Evolutionary conservation across 2,888 invertebrate species (phyloP), one percentile per base, ranked within the genome.

Genomic region (Agrochola lota): DNA sequence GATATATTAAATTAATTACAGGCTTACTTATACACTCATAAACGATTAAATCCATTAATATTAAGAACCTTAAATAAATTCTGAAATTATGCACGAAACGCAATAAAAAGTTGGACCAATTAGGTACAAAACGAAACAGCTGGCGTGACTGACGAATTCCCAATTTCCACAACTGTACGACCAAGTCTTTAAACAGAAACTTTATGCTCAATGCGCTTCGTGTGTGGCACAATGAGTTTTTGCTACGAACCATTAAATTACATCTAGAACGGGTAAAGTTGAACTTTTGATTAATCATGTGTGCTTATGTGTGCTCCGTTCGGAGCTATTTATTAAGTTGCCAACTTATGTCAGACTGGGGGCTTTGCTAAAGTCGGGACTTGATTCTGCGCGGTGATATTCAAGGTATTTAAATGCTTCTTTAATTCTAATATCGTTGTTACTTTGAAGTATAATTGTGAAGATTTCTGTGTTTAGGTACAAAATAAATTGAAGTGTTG

Each of bases 271-370:
- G 81, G 74, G 80, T 73, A 46, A 85, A 82, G 80, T 85, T 80
- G 52, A 83, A 85, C 83, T 83, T 83, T 74, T 85, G 80, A 85
- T 85, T 85, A 83, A 85, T 85, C 83, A 73, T 75, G 80, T 85
- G 79, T 76, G 76, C 79, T 82, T 79, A 72, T 23, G 66, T 81
- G 84, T 77, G 71, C 84, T 73, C 35, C 63, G 70, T 69, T 46
- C 77, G 26, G 57, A 40, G 83, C 64, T 84, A 80, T 83, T 76
- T 84, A 81, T 77, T 69, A 84, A 85, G 85, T 82, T 85, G 73
- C 62, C 35, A 79, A 76, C 84, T 74, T 62, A 62, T 17, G 73
- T 81, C 79, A 26, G 57, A 73, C 78, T 20, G n/a, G 11, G 80
- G 26, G 78, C 72, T 84, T 81, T 71, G 52, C 63, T 20, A 71